phyloP scores from a whole-genome alignment of 2,113 vertebrate genomes.

The Sarotherodon lohbergeri region DNA sequence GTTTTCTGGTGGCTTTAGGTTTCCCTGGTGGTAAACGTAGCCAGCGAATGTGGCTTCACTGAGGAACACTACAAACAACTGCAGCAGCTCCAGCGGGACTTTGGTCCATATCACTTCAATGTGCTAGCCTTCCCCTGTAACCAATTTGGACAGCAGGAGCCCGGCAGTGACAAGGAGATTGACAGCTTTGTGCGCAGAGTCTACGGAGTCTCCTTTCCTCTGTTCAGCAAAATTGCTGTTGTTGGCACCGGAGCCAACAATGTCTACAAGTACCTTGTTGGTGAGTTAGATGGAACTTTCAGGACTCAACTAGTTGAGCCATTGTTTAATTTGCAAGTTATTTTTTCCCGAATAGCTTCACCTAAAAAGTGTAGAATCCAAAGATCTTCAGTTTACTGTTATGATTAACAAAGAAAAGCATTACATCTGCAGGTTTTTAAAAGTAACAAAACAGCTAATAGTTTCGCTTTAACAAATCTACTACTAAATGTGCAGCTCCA shows the following conservation, averaged over 20 bases:
- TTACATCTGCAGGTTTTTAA: too few relatives aligned
- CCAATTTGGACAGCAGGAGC: slow-evolving; percentile 96
- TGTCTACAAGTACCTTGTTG: slow-evolving; percentile 84
- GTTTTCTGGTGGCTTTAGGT: slow-evolving; percentile 69
- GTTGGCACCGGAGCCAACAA: slow-evolving; percentile 84
- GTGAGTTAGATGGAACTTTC: slow-evolving; percentile 10
- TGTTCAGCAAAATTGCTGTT: slow-evolving; percentile 93
- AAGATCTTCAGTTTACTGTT: too few relatives aligned
- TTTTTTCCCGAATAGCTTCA: not conserved
- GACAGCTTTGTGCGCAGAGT: slow-evolving; percentile 86
- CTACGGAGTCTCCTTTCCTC: slow-evolving; percentile 87
- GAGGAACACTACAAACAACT: slow-evolving; percentile 88
- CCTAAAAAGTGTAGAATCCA: too few relatives aligned
- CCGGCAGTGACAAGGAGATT: slow-evolving; percentile 88
- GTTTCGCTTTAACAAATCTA: too few relatives aligned
- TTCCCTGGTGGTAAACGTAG: slow-evolving; percentile 92
- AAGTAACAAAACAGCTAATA: too few relatives aligned
- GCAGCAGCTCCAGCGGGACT: slow-evolving; percentile 89
- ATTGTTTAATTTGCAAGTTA: not conserved
- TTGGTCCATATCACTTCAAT: slow-evolving; percentile 90
- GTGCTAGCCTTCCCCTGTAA: slow-evolving; percentile 97
- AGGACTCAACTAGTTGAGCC: not conserved
- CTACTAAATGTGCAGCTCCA: too few relatives aligned
- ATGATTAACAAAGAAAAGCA: too few relatives aligned
- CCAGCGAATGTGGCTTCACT: slow-evolving; percentile 93